These are phyloP conservation scores for Phyllostomus discolor DNA, from an alignment of 2,113 vertebrate genomes.

Conservation along the genomic window DNA sequence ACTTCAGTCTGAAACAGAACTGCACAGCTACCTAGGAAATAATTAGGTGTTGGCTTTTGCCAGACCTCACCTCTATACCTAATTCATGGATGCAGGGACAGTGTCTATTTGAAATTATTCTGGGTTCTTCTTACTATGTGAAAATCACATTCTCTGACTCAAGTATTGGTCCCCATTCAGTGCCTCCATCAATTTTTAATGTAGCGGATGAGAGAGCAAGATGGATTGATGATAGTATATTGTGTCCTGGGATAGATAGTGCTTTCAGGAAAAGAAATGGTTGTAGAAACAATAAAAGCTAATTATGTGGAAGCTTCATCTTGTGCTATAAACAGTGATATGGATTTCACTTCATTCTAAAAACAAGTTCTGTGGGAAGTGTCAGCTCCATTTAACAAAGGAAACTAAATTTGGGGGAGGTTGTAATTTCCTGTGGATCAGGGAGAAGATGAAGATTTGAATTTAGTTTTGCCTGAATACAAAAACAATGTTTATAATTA, in stretches of 20 bases:
- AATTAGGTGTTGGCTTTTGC: not conserved
- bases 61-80: not conserved
- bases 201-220: not conserved
- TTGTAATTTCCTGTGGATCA: not conserved
- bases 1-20: not conserved
- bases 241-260: not conserved
- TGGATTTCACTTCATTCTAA: not conserved
- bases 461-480: not conserved
- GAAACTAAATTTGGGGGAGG: not conserved
- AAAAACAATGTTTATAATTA: not conserved
- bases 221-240: not conserved
- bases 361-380: not conserved
- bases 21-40: not conserved
- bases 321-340: not conserved
- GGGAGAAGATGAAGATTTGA: not conserved
- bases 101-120: not conserved
- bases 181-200: not conserved
- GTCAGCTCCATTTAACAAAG: not conserved
- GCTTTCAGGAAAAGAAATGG: not conserved
- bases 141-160: not conserved
- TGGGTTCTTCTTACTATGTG: not conserved
- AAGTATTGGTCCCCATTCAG: not conserved
- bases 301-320: not conserved
- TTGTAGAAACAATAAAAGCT: not conserved
- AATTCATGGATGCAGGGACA: not conserved